Evolutionary conservation across 2,113 vertebrate species (phyloP), one percentile per base, ranked within the genome.

Genomic region (Hippolais icterina): DNA sequence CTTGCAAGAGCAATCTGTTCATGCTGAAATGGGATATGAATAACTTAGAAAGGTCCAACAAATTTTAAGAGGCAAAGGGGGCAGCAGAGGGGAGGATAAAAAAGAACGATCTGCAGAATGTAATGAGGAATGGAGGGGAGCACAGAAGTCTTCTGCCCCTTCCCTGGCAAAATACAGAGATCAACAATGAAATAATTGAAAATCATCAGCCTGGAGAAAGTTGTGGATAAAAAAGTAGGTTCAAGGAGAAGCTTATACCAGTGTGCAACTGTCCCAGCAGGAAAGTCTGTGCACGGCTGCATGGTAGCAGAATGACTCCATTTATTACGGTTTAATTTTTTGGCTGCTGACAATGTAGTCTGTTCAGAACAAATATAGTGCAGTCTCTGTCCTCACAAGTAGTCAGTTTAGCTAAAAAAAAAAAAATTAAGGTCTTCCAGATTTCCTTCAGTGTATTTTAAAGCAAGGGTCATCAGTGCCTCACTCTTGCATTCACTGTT

Each of bases 301-400:
- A 0, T 0, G 0, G 78, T 66, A 83, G 71, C 42, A 93, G 64
- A 85, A 83, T 77, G 64, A 66, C 66, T 93, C 85, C 50, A 54
- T 94, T 91, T 95, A 85, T 80, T 94, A 54, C 50, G 25, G 47
- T 66, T 82, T 83, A 83, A 94, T 94, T 94, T 91, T 83, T 64
- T 93, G 90, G 60, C 60, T 86, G 59, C 54, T 90, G 87, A 96
- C 87, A 91, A 50, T 63, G 35, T 71, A 37, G 64, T 82, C 81
- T 72, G 33, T 76, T 94, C 77, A 79, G 87, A 89, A 42, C 72
- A 94, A 89, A 87, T 57, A 89, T 15, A 93, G n/a, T 87, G 81
- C n/a, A 57, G 74, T 42, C 53, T 82, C 65, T 87, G 84, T 69
- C 81, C 70, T 49, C 46, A 61, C 18, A 96, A 89, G 61, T 65